These are phyloP conservation scores for Zaprionus kolodkinae DNA, from an alignment of 1,140 invertebrate species.

Conservation along the genomic window DNA sequence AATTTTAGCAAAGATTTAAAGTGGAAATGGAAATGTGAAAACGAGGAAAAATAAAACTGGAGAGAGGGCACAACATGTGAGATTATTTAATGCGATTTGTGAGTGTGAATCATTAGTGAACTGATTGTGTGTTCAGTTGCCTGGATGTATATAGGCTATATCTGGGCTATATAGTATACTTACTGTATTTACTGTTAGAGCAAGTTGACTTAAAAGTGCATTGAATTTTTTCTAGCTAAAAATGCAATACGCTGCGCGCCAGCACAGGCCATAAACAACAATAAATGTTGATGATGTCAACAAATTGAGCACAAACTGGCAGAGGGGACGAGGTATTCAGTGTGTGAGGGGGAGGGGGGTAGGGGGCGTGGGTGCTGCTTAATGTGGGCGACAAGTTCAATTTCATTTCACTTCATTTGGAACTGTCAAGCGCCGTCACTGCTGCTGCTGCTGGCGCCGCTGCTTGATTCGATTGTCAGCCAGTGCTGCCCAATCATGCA, in stretches of 20 bases:
- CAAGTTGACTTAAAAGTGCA: conserved; percentile 75
- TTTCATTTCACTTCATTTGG: conserved; percentile 64
- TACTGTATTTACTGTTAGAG: conserved; percentile 52
- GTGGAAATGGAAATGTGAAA: conserved; percentile 10
- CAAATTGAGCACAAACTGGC: conserved; percentile 24
- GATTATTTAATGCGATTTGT: neutral
- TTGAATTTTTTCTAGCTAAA: conserved; percentile 52
- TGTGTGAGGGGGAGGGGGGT: neutral
- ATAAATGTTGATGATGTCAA: conserved; percentile 69
- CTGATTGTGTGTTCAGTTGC: neutral
- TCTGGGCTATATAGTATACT: neutral
- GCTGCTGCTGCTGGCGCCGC: neutral
- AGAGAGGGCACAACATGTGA: neutral
- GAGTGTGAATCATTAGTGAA: neutral
- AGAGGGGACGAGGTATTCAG: no score
- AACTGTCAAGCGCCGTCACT: conserved; percentile 18
- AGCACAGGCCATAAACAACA: conserved; percentile 50
- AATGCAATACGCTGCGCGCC: no score
- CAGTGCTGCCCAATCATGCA: no score
- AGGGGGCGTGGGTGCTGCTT: conserved; percentile 22
- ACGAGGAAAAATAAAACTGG: neutral
- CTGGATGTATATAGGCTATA: neutral
- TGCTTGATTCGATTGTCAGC: no score
- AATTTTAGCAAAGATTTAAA: conserved; percentile 40
- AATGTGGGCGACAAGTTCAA: conserved; percentile 75